phyloP scores from a whole-genome alignment of 2,888 invertebrate species.

The Linnaemya vulpina region DNA sequence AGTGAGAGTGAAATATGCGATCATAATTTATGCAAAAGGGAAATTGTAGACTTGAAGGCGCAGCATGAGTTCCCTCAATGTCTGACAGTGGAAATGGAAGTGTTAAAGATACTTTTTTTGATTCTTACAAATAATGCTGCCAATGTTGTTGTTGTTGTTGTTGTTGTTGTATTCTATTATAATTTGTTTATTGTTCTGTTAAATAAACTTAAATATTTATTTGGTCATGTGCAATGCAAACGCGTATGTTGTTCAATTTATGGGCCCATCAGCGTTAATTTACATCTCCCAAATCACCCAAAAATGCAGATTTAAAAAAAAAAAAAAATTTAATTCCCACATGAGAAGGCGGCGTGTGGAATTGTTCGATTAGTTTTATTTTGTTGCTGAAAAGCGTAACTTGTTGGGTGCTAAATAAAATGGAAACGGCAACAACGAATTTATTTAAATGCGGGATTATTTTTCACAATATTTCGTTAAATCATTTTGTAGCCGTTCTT shows the following conservation, averaged over 20 bases:
- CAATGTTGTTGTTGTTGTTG: neutral
- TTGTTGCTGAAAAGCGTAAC: constrained; percentile 47
- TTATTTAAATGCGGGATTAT: neutral
- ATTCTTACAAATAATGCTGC: neutral
- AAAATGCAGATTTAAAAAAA: too few species aligned
- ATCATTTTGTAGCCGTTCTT: constrained; percentile 18
- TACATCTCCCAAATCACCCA: constrained; percentile 4
- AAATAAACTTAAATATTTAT: constrained; percentile 57
- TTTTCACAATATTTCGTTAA: constrained; percentile 29
- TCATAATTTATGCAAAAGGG: constrained; percentile 68
- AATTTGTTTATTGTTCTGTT: constrained; percentile 42
- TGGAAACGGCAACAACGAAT: constrained; percentile 10
- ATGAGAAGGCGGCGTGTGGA: neutral
- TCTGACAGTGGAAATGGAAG: constrained; percentile 57
- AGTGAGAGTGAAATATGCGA: neutral
- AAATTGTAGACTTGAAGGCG: constrained; percentile 67
- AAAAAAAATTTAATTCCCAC: too few species aligned
- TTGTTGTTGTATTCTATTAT: constrained; percentile 28
- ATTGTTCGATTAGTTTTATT: too few species aligned
- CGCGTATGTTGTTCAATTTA: constrained; percentile 48
- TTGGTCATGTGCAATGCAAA: constrained; percentile 37
- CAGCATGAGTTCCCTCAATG: constrained; percentile 70
- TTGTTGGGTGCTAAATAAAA: constrained; percentile 45
- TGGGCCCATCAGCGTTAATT: constrained; percentile 29
- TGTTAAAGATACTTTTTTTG: constrained; percentile 49